Conservation (phyloP, 2,888 invertebrate species). For the Octodonta nipae region DNA sequence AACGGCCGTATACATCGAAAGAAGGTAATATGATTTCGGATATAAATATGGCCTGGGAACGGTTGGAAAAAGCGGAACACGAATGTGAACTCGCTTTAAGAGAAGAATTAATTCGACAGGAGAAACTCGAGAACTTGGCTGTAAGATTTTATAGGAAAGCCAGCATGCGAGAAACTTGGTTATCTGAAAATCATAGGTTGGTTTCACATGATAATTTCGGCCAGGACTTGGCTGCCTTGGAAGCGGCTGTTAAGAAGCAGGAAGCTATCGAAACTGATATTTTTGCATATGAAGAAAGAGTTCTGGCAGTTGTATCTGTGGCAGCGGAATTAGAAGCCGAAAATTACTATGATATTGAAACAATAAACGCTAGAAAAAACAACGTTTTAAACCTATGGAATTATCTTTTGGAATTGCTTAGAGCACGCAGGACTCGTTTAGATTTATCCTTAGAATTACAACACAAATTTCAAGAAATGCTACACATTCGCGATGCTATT, state of each 20-base stretch:
- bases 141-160: conserved; percentile 95
- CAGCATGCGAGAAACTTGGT: conserved; percentile 98
- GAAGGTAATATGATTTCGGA: conserved; percentile 99
- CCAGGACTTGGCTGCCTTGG: conserved; percentile 93
- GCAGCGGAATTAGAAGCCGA: conserved; percentile 92
- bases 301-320: conserved; percentile 92
- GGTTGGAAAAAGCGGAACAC: conserved; percentile 95
- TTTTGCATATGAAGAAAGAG: conserved; percentile 96
- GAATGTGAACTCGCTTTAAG: conserved; percentile 91
- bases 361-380: conserved; percentile 80
- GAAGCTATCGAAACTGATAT: conserved; percentile 99
- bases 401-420: conserved; percentile 84
- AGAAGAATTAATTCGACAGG: conserved; percentile 95
- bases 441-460: conserved; percentile 90
- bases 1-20: conserved; percentile 88
- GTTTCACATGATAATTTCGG: conserved; percentile 99
- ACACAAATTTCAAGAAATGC: conserved; percentile 93
- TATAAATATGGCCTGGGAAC: conserved; percentile 98
- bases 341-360: conserved; percentile 94
- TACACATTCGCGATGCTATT: conserved; percentile 96
- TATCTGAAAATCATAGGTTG: conserved; percentile 96
- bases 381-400: conserved; percentile 97
- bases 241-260: conserved; percentile 98
- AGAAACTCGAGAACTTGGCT: conserved; percentile 92
- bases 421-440: conserved; percentile 82